Percentiles rank a stretch among this genome's conserved stretches.
Conservation (phyloP, 2,797 vertebrate species). For the Syngnathus acus region DNA sequence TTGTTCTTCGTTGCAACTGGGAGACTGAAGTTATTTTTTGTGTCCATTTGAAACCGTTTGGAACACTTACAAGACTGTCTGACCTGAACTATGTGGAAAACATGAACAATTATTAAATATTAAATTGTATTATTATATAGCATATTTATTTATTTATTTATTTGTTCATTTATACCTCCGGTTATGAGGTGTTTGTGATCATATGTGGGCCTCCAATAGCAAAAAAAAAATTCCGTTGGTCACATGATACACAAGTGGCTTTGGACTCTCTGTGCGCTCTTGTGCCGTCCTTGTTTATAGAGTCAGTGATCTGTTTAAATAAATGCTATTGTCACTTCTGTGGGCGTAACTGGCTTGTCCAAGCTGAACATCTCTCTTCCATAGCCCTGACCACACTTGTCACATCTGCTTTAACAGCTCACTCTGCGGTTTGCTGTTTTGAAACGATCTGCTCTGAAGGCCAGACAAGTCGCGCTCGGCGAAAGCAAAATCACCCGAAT, state of each 20-base stretch:
- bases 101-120: too few species aligned
- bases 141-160: too few species aligned
- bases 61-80: constrained; percentile 25
- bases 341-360: not conserved
- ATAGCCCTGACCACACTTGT: not conserved
- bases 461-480: not conserved
- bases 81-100: constrained; percentile 1
- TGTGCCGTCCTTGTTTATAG: not conserved
- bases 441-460: not conserved
- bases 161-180: too few species aligned
- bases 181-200: too few species aligned
- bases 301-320: not conserved
- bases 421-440: not conserved
- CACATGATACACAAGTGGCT: not conserved
- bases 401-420: not conserved
- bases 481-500: not conserved
- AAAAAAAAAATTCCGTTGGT: not conserved
- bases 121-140: too few species aligned
- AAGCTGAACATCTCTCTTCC: not conserved
- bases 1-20: constrained; percentile 1
- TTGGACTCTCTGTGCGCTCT: not conserved
- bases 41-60: constrained; percentile 15
- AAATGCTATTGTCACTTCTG: not conserved
- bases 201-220: too few species aligned
- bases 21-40: constrained; percentile 3